A percentile compares a stretch with the other conserved stretches of the same genome.
Conservation (phyloP, 53 echinoderm and acorn worm species). For the Henricia sp. region DNA sequence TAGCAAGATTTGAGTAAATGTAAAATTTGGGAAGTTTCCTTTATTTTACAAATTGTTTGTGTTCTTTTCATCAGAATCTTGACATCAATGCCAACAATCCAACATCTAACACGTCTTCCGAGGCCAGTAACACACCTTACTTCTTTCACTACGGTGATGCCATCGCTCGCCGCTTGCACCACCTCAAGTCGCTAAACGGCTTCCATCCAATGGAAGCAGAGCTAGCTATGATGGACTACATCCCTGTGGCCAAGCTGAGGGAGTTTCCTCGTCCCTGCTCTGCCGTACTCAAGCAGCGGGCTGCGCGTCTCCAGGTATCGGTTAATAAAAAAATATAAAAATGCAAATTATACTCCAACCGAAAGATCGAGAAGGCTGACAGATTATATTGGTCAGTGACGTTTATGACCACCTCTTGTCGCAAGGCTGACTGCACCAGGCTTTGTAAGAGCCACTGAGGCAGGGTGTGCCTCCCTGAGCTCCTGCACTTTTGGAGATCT, state of each 20-base stretch:
- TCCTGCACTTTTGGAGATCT: too few relatives aligned
- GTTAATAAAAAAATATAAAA: background rate
- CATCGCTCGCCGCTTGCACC: slow-evolving; percentile 79
- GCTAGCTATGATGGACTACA: slow-evolving; percentile 83
- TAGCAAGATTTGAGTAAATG: too few relatives aligned
- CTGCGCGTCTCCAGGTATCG: slow-evolving; percentile 85
- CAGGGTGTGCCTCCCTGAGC: too few relatives aligned
- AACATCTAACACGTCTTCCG: slow-evolving; percentile 2
- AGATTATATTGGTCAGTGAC: too few relatives aligned
- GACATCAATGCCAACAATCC: slow-evolving; percentile 18
- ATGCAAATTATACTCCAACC: too few relatives aligned
- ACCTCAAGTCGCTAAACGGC: slow-evolving; percentile 75
- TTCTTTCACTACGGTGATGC: slow-evolving; percentile 88
- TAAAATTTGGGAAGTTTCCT: too few relatives aligned
- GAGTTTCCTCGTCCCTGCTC: slow-evolving; percentile 88
- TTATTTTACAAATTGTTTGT: background rate
- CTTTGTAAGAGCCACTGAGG: too few relatives aligned
- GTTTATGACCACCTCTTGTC: too few relatives aligned
- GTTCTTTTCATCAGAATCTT: slow-evolving; percentile 5
- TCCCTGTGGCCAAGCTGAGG: slow-evolving; percentile 84
- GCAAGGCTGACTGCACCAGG: background rate
- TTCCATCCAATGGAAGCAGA: slow-evolving; percentile 85
- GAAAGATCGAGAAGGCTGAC: too few relatives aligned
- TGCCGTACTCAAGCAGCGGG: slow-evolving; percentile 82
- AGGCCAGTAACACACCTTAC: slow-evolving; percentile 57